Evolutionary conservation across 2,797 vertebrate genomes (phyloP).

Genomic region (Naso thynnoides): DNA sequence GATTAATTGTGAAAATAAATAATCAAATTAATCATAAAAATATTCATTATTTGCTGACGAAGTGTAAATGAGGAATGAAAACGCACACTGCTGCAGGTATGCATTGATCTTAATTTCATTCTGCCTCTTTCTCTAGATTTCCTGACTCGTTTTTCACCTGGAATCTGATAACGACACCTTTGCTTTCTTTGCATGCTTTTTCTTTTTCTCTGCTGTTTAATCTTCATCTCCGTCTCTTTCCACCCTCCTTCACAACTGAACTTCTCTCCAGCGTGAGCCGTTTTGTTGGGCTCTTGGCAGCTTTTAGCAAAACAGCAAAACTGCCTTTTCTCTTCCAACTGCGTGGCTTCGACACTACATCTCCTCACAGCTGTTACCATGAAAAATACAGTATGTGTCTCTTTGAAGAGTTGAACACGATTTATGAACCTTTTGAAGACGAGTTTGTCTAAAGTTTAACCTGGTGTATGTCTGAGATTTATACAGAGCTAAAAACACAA

Average conservation of each 20-base stretch:
- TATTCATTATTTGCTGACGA: no score
- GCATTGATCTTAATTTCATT: constrained; percentile 66
- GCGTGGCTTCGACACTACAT: constrained; percentile 14
- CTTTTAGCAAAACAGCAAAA: constrained; percentile 42
- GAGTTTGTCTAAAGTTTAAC: constrained; percentile 24
- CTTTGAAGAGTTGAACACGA: constrained; percentile 41
- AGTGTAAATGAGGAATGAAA: constrained; percentile 55
- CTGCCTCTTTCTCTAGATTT: constrained; percentile 31
- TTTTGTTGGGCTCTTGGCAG: constrained; percentile 48
- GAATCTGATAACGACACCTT: constrained; percentile 36
- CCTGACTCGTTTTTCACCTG: constrained; percentile 39
- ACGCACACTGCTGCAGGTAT: constrained; percentile 55
- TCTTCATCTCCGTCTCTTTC: constrained; percentile 18
- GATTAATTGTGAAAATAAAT: no score
- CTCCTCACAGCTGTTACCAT: constrained; percentile 39
- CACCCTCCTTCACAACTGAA: constrained; percentile 16
- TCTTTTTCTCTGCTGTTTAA: constrained; percentile 21
- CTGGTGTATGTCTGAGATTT: background rate
- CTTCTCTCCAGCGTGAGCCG: constrained; percentile 18
- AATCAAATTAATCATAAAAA: no score
- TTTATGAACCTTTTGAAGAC: constrained; percentile 34
- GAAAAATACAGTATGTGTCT: constrained; percentile 43
- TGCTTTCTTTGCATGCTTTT: constrained; percentile 35
- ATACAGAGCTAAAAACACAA: constrained; percentile 1
- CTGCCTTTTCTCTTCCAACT: constrained; percentile 23